Conservation (phyloP, 1,140 invertebrate genomes). For the Lordiphosa stackelbergi region DNA sequence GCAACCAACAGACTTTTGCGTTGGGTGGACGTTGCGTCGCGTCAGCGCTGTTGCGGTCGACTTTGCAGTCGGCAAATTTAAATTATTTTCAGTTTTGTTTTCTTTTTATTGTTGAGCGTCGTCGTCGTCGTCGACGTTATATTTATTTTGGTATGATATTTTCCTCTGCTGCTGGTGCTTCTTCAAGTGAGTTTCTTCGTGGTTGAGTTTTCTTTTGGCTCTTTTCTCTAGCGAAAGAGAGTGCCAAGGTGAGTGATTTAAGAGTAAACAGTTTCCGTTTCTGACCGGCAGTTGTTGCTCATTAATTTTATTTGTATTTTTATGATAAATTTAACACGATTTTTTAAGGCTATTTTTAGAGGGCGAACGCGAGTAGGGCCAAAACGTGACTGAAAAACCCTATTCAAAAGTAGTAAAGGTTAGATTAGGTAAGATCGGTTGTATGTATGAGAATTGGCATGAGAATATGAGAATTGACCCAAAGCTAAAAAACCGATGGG, state of each 20-base stretch:
- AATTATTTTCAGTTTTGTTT: slow-evolving; percentile 72
- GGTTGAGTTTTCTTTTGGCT: slow-evolving; percentile 22
- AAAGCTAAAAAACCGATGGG: no score
- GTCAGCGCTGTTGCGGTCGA: slow-evolving; percentile 22
- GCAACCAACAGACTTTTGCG: slow-evolving; percentile 6
- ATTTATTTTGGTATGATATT: slow-evolving; percentile 68
- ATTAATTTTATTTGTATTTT: slow-evolving; percentile 5
- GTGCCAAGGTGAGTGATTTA: neutral
- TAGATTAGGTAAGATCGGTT: no score
- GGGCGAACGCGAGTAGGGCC: neutral
- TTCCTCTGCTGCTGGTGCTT: slow-evolving; percentile 14
- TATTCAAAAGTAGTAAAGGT: no score
- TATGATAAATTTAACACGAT: neutral
- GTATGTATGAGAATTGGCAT: no score
- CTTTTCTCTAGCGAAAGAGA: slow-evolving; percentile 25
- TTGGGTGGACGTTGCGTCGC: slow-evolving; percentile 11
- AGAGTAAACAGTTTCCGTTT: slow-evolving; percentile 2
- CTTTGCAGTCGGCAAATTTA: slow-evolving; percentile 59
- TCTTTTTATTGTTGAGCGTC: slow-evolving; percentile 17
- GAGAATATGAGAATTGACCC: no score
- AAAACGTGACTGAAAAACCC: no score
- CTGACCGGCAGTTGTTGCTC: slow-evolving; percentile 10
- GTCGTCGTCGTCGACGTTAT: slow-evolving; percentile 44
- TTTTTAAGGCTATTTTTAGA: slow-evolving; percentile 13
- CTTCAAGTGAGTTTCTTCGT: slow-evolving; percentile 3